Base-by-base conservation (phyloP, 1,140 invertebrate species). In the Drosophila pachea region DNA sequence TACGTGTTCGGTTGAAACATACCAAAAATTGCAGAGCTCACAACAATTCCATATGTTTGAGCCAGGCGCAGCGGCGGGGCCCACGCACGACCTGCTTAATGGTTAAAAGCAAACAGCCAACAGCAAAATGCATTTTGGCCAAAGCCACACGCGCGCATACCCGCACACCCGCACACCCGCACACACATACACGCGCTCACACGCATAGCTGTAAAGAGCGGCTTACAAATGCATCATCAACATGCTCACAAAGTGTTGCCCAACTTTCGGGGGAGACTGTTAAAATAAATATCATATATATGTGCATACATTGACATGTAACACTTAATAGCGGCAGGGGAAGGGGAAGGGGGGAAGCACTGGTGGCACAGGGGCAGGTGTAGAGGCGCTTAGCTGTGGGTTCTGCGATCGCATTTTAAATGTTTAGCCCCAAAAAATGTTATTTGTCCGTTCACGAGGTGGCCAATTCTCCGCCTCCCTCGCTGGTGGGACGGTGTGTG, bases 101-200 rank as follows among this genome's bases (percentile, higher is more conserved):
- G 75, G 74, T 78, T 73, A 83, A 83, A 75, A 69, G 77, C 74
- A 81, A 81, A 81, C 77, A 78, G 78, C 71, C 78, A 72, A 67
- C 72, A 65, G 78, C 74, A 66, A 68, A 78, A 83, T 83, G 78
- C 75, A 83, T 83, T 72, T 83, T 73, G 71, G 50, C 64, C 61
- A 54, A 77, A 69, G 68, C 72, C 75, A 63, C 72, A 75, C 63
- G 54, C 71, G 35, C 43, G 45, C 22, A 48, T 22, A 55, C 38
- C 47, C 47, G 32, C 53, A 58, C 58, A 64, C 35, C 29, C 38
- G 12, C 36, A 40, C 22, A 35, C 14, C 40, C 31, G 29, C 14
- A 50, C 43, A 38, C 16, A 60, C 40, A 53, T 42, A 53, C 62
- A 16, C 33, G n/a, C 31, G 29, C 14, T 47, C 43, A 38, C 16